Base-by-base conservation (phyloP, 1,140 invertebrate species). In the Drosophila gunungcola region DNA sequence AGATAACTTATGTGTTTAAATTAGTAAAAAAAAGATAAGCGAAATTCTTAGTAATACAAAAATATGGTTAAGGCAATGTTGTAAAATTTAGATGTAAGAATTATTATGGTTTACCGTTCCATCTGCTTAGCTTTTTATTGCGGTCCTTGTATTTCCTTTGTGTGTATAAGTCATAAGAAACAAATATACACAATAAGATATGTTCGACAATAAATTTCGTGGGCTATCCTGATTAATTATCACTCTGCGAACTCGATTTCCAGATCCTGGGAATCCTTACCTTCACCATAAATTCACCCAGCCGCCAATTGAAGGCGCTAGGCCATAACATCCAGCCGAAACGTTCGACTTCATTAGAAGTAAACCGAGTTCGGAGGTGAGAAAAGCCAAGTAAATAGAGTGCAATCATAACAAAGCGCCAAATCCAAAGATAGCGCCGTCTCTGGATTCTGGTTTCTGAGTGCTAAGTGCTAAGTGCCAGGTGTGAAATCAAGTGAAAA, bases 331-430 rank as follows among this genome's bases (percentile, higher is more conserved):
- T 27, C 38, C 65, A 56, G 65, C 78, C 55, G 10, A 64, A 67
- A 73, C 58, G n/a, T 79, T 63, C 65, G 42, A 88, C 58, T 88
- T 88, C 84, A 83, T 88, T 89, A 88, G 84, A 88, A 88, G 32
- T 83, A 70, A 83, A 57, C 62, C 77, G 64, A 84, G 80, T 74
- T 84, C 54, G 58, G 52, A 89, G 84, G 84, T 89, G 84, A 78
- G 84, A 88, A 89, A 63, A 41, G 55, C 32, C 76, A 82, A 67
- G 57, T 82, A 84, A 88, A 88, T 84, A 80, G 60, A 77, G 49
- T 58, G 52, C 36, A 63, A 72, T 72, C 68, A 29, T 78, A 85
- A 85, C 81, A 80, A 86, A 85, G 81, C 63, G 82, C 56, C 74
- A 85, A 80, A 67, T 77, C 63, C 54, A 53, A 69, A 76, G 65